Evolutionary conservation across 1,140 invertebrate species (phyloP).

Genomic region (Bilobella aurantiaca): DNA sequence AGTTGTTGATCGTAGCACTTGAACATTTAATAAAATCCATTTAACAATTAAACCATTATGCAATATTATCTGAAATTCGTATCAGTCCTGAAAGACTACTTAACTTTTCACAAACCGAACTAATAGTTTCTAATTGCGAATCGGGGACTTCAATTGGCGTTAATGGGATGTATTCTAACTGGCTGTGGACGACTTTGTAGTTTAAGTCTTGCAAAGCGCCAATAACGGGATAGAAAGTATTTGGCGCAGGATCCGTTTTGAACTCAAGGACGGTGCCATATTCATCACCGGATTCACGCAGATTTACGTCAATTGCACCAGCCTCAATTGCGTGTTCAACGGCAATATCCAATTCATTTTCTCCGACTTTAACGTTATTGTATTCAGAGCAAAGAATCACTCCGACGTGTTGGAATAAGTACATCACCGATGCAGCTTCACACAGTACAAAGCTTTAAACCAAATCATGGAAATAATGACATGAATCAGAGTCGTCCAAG

Average conservation of each 20-base stretch:
- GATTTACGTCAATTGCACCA: conserved; percentile 24
- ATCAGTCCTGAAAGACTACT: conserved; percentile 43
- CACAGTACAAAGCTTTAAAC: neutral
- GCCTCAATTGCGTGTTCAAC: conserved; percentile 26
- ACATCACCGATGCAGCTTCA: neutral
- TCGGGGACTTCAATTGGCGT: conserved; percentile 40
- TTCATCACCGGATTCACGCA: conserved; percentile 9
- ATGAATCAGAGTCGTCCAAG: neutral
- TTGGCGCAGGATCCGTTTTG: conserved; percentile 12
- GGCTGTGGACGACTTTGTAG: conserved; percentile 43
- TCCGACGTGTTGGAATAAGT: conserved; percentile 22
- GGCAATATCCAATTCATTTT: conserved; percentile 13
- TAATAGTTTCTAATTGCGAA: conserved; percentile 39
- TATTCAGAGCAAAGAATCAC: conserved; percentile 18
- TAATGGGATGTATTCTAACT: conserved; percentile 43
- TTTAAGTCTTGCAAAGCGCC: conserved; percentile 40
- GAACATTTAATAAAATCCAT: neutral
- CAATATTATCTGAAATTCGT: conserved; percentile 46
- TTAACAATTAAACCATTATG: neutral
- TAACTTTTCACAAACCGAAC: conserved; percentile 42
- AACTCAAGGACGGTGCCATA: conserved; percentile 28
- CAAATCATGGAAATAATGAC: neutral
- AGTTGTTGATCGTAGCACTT: neutral
- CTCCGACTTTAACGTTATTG: conserved; percentile 6
- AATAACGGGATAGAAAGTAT: conserved; percentile 34